Conservation (phyloP, 2,113 vertebrate genomes). For the Etheostoma spectabile region DNA sequence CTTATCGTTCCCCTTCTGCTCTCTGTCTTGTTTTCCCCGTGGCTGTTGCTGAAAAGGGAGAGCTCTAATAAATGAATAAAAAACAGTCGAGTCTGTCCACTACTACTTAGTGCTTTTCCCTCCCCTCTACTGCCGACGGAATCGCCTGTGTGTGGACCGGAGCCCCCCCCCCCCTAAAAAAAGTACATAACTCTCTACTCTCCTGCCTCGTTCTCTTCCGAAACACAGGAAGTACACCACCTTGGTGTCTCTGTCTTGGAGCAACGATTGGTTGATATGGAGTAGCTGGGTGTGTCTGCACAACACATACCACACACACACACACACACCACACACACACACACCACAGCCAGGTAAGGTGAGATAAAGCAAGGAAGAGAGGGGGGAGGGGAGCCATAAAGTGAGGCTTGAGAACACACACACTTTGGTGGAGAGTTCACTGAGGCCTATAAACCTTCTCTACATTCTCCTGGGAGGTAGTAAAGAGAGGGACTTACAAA, state of each 20-base stretch:
- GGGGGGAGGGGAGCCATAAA: slow-evolving; percentile 67
- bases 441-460: slow-evolving; percentile 36
- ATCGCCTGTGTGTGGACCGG: slow-evolving; percentile 8
- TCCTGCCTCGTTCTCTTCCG: slow-evolving; percentile 60
- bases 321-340: slow-evolving; percentile 53
- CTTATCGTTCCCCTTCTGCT: slow-evolving; percentile 77
- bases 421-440: slow-evolving; percentile 8
- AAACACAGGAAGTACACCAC: slow-evolving; percentile 83
- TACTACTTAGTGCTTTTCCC: slow-evolving; percentile 28
- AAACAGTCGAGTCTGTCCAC: slow-evolving; percentile 14
- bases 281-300: slow-evolving; percentile 80
- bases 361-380: slow-evolving; percentile 36
- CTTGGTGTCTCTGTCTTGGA: slow-evolving; percentile 53
- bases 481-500: slow-evolving; percentile 25
- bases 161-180: slow-evolving; percentile 37
- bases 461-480: slow-evolving; percentile 23
- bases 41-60: slow-evolving; percentile 35
- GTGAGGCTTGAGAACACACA: slow-evolving; percentile 18
- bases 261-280: slow-evolving; percentile 76
- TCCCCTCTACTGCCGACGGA: slow-evolving; percentile 3
- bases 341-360: slow-evolving; percentile 78
- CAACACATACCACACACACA: slow-evolving; percentile 47
- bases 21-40: slow-evolving; percentile 58
- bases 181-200: slow-evolving; percentile 45
- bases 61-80: slow-evolving; percentile 53